These are phyloP conservation scores for Nasonia vitripennis DNA, from an alignment of 1,140 invertebrate species.

Conservation along the genomic window DNA sequence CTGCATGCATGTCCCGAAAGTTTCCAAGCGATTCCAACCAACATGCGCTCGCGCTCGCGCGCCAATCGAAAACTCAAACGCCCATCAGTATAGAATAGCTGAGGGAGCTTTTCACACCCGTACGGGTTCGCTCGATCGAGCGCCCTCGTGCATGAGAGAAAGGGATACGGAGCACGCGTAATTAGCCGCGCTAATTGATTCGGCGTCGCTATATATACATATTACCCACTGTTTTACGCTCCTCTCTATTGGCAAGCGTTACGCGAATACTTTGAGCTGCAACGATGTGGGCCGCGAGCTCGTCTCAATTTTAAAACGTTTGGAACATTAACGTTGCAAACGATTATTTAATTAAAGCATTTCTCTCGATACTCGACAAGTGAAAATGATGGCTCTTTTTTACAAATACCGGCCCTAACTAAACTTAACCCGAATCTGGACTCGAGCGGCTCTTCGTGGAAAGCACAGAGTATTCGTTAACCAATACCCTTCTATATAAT, in stretches of 20 bases:
- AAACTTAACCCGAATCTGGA: too few species aligned
- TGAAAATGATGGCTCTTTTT: too few species aligned
- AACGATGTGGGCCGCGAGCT: not conserved
- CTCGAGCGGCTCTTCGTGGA: too few species aligned
- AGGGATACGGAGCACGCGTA: constrained; percentile 41
- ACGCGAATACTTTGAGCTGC: not conserved
- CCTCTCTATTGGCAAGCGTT: not conserved
- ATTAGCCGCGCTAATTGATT: constrained; percentile 60
- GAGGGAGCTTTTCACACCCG: constrained; percentile 34
- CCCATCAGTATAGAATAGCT: constrained; percentile 1
- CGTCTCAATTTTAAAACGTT: too few species aligned
- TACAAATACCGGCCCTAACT: too few species aligned
- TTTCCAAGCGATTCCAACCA: constrained; percentile 23
- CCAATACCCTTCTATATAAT: too few species aligned
- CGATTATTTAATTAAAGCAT: too few species aligned
- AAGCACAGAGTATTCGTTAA: too few species aligned
- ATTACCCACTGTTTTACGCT: not conserved
- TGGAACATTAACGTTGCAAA: too few species aligned
- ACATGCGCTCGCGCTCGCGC: constrained; percentile 21
- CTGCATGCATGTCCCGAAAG: not conserved
- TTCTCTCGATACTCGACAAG: too few species aligned
- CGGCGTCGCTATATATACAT: constrained; percentile 21
- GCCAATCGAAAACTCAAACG: constrained; percentile 24
- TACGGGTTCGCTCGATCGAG: constrained; percentile 9
- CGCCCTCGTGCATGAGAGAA: not conserved